phyloP scores from a whole-genome alignment of 2,113 vertebrate species.

The Mesitornis unicolor region DNA sequence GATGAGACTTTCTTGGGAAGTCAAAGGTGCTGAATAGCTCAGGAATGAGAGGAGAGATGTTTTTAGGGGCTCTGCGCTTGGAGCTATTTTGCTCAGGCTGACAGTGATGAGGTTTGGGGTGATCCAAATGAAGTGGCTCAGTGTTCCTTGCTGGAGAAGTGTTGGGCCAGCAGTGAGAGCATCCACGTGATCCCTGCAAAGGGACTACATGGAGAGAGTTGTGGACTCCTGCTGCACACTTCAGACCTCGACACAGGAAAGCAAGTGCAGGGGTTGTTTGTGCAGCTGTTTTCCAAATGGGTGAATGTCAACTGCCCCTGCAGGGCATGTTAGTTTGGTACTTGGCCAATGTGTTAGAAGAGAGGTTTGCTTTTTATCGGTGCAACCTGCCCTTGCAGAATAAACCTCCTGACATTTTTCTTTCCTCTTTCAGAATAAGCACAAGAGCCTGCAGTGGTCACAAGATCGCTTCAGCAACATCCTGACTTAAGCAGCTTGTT shows the following conservation, averaged over 20 bases:
- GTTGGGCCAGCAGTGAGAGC: not conserved
- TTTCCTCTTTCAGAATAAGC: not conserved
- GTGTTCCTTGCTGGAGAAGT: not conserved
- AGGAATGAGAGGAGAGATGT: not conserved
- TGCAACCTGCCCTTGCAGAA: not conserved
- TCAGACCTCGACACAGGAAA: not conserved
- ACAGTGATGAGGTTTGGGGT: not conserved
- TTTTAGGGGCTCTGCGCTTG: not conserved
- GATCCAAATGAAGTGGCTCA: not conserved
- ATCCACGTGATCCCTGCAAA: not conserved
- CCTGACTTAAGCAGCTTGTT: conserved; percentile 23
- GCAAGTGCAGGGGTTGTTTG: not conserved
- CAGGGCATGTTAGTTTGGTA: not conserved
- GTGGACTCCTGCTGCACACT: not conserved
- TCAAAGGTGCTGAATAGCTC: not conserved
- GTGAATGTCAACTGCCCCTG: not conserved
- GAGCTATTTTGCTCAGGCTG: not conserved
- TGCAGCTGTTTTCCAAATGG: not conserved
- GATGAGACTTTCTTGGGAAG: not conserved
- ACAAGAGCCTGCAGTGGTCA: not conserved
- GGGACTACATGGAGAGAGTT: not conserved
- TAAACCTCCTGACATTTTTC: not conserved
- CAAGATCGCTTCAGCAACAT: not conserved
- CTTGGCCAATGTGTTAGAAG: not conserved
- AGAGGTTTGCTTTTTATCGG: not conserved